Evolutionary conservation across 2,113 vertebrate species (phyloP), one percentile per base, ranked within the genome.

Genomic region (Boleophthalmus pectinirostris): DNA sequence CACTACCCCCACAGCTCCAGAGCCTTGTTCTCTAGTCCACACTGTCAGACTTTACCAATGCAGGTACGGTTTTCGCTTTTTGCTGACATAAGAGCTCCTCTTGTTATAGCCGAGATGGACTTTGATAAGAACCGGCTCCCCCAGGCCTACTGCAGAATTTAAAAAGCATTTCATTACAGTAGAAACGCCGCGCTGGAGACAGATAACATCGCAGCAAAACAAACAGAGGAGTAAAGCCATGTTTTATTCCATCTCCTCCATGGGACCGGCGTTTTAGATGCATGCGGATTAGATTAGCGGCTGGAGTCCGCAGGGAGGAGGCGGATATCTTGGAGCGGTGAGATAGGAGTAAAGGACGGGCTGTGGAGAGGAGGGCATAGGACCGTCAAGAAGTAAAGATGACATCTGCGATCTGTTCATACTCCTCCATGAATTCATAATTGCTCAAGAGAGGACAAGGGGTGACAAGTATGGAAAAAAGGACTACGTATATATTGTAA

Each of bases 51-150:
- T 49, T 33, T 24, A 51, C 43, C 49, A 56, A 79, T 73, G 66
- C 57, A 75, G 68, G 66, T 51, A 43, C 7, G 15, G 79, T 85
- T 85, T 77, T 81, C 66, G 29, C 74, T 23, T 72, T 72, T 49
- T 43, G 13, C 67, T 33, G 60, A 78, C 73, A 77, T 64, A 75
- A 57, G 72, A 72, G 68, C 57, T 75, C n/a, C 16, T 61, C 38
- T 80, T 66, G 64, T 47, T 66, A 66, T 16, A 66, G n/a, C 43
- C 47, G 33, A 64, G 43, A 66, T 24, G 2, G 35, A 47, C 65
- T 47, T 14, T 29, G 80, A 85, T 87, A 77, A 85, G 73, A 65
- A 35, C 47, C 25, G 66, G 61, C 64, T 60, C 72, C 71, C 60
- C 61, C 46, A 12, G 24, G 56, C 57, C 35, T 72, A 72, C 66